A percentile compares a stretch with the other conserved stretches of the same genome.
Conservation (phyloP, 1,140 invertebrate genomes). For the Ericerus pela region DNA sequence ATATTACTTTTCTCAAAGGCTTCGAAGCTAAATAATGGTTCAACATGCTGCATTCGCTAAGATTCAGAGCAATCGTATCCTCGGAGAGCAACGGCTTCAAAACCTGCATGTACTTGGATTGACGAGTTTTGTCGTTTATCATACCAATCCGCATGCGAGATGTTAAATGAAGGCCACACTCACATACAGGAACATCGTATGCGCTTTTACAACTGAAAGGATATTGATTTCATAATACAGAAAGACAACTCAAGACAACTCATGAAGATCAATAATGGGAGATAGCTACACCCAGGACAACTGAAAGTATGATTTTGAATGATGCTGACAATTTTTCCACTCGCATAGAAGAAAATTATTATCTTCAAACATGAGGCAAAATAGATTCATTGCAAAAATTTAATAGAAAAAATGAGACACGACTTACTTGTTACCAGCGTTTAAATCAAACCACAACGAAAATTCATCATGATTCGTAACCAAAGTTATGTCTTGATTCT, state of each 20-base stretch:
- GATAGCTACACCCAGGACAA: no score
- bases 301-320: no score
- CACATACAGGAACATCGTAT: background rate
- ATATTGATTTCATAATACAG: no score
- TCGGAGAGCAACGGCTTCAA: background rate
- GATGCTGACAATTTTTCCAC: no score
- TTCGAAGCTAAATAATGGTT: background rate
- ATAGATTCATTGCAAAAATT: no score
- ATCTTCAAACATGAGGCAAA: no score
- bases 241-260: no score
- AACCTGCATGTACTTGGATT: background rate
- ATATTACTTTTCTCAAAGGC: background rate
- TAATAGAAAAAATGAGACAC: no score
- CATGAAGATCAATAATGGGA: no score
- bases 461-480: conserved; percentile 81
- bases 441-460: conserved; percentile 68
- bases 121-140: background rate
- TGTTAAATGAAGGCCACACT: background rate
- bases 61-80: background rate
- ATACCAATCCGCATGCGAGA: conserved; percentile 3
- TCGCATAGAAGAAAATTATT: no score
- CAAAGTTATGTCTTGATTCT: conserved; percentile 45
- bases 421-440: conserved; percentile 15
- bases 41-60: conserved; percentile 2
- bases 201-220: background rate